Conservation (phyloP, 2,888 invertebrate genomes). For the Pachycephus smyrnensis region DNA sequence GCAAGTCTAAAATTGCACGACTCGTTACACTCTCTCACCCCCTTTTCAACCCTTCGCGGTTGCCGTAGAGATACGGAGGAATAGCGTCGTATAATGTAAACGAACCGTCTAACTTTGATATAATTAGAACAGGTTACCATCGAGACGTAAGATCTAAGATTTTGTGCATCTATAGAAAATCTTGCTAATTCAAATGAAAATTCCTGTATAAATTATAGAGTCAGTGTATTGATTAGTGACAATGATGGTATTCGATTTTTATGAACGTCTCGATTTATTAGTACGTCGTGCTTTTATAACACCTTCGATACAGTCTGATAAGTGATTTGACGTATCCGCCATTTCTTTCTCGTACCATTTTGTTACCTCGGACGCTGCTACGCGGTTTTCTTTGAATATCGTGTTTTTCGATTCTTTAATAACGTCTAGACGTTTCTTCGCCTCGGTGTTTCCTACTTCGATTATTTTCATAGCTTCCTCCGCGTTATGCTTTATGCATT, state of each 20-base stretch:
- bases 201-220: background rate
- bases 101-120: background rate
- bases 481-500: conserved; percentile 31
- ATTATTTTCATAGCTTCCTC: conserved; percentile 30
- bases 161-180: background rate
- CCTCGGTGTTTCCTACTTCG: conserved; percentile 17
- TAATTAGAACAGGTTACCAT: background rate
- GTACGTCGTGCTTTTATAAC: background rate
- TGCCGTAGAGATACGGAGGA: no score
- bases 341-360: conserved; percentile 28
- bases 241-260: background rate
- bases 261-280: background rate
- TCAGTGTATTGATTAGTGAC: background rate
- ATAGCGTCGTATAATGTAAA: no score
- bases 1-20: conserved; percentile 33
- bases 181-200: background rate
- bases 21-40: no score
- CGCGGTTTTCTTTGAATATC: conserved; percentile 20
- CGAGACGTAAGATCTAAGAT: background rate
- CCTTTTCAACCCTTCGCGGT: no score
- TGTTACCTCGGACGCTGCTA: conserved; percentile 20
- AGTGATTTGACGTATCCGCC: conserved; percentile 17
- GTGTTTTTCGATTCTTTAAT: conserved; percentile 25
- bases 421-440: background rate
- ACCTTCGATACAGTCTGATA: conserved; percentile 29